Percentiles rank a stretch among this genome's conserved stretches.
Conservation (phyloP, 2,797 vertebrate species). For the Dicrostonyx torquatus region DNA sequence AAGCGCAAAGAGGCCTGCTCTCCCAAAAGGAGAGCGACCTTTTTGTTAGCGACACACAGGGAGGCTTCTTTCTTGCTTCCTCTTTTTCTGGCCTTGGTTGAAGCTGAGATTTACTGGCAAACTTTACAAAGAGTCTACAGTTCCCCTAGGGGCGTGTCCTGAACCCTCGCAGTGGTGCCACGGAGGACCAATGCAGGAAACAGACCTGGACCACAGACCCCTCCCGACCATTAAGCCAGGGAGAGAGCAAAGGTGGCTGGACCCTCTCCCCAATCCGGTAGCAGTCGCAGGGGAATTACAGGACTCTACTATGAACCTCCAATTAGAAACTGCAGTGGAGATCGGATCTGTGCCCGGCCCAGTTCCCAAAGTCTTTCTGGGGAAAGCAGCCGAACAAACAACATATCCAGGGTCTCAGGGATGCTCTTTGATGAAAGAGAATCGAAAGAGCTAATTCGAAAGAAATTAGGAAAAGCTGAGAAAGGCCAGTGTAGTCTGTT, state of each 20-base stretch:
- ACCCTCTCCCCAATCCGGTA: background rate
- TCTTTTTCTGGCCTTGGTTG: background rate
- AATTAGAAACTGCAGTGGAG: background rate
- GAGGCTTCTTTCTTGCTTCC: background rate
- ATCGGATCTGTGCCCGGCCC: background rate
- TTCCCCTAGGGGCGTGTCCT: background rate
- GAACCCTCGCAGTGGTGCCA: background rate
- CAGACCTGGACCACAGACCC: background rate
- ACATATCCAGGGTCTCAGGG: background rate
- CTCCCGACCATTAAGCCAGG: too few relatives aligned
- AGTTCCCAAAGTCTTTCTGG: fast-evolving
- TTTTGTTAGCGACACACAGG: fast-evolving
- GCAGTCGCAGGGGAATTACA: background rate
- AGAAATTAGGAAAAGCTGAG: background rate
- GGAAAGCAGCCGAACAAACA: background rate
- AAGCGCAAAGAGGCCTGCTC: background rate
- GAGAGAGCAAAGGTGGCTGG: too few relatives aligned
- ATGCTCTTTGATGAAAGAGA: background rate
- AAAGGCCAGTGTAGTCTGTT: background rate
- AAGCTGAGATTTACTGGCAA: background rate
- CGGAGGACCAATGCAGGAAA: background rate
- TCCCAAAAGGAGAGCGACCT: background rate
- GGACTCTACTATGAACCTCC: background rate
- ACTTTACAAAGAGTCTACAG: background rate
- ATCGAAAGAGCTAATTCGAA: background rate